Evolutionary conservation across 1,140 invertebrate species (phyloP).

Genomic region (Whitmania pigra): DNA sequence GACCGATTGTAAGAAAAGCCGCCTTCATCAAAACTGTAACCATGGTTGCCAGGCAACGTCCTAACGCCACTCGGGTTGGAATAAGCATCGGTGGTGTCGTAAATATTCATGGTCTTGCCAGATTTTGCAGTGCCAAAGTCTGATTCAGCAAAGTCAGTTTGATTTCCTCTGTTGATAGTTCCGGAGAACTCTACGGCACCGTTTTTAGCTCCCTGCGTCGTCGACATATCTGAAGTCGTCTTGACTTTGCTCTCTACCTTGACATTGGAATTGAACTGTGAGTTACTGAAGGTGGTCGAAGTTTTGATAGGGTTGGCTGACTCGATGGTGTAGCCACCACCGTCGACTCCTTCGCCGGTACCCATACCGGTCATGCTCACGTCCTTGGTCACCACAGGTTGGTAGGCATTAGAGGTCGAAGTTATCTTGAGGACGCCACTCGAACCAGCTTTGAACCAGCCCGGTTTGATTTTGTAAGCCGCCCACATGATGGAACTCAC

Average conservation of each 20-base stretch:
- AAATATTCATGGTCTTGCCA: background rate
- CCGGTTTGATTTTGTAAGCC: conserved; percentile 31
- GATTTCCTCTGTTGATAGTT: background rate
- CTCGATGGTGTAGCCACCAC: background rate
- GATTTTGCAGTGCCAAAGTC: background rate
- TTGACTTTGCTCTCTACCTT: too few relatives aligned
- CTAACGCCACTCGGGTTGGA: background rate
- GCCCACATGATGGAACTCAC: conserved; percentile 36
- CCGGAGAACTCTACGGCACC: background rate
- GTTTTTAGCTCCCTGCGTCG: background rate
- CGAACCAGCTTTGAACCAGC: conserved; percentile 17
- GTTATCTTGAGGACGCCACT: conserved; percentile 20
- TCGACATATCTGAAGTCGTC: conserved; percentile 3
- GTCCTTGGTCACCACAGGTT: conserved; percentile 13
- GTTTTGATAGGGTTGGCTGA: conserved; percentile 6
- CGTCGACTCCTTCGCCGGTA: conserved; percentile 22
- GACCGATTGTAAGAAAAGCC: background rate
- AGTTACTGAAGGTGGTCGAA: conserved; percentile 9
- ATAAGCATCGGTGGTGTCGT: background rate
- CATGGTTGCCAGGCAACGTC: background rate
- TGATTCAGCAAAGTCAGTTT: background rate
- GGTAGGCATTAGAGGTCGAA: conserved; percentile 10
- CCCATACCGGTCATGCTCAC: conserved; percentile 12
- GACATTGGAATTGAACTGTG: background rate
- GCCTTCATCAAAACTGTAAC: background rate